A percentile compares a stretch with the other conserved stretches of the same genome.
Evolutionary conservation across 2,113 vertebrate species (phyloP).

Genomic region (Plotosus lineatus): DNA sequence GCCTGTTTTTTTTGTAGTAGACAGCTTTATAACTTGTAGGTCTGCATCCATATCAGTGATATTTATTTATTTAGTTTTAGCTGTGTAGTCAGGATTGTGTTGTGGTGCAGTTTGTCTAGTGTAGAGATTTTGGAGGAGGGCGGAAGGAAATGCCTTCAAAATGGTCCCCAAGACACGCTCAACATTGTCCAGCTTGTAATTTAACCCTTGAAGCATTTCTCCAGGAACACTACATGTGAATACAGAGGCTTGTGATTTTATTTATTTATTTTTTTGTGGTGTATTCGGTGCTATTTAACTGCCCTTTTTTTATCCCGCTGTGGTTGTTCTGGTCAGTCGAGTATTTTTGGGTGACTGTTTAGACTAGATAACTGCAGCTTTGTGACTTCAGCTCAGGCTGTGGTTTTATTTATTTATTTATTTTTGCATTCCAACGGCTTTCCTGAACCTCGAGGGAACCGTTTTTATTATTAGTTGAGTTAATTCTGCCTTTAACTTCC

Average conservation of each 20-base stretch:
- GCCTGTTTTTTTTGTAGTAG: neutral
- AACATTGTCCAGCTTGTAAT: neutral
- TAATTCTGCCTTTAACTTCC: neutral
- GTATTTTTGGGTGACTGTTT: too few species aligned
- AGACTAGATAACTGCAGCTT: neutral
- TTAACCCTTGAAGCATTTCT: neutral
- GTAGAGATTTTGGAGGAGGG: neutral
- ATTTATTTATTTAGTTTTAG: too few species aligned
- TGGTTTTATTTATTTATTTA: too few species aligned
- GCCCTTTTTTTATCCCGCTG: neutral
- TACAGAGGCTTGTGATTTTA: neutral
- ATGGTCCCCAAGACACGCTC: neutral
- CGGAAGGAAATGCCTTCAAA: neutral
- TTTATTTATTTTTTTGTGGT: neutral
- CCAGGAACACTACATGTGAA: neutral
- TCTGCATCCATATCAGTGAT: neutral
- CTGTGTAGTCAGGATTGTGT: neutral
- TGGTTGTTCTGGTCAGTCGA: too few species aligned
- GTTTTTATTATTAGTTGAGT: slow-evolving; percentile 19
- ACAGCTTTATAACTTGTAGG: neutral
- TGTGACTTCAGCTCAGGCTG: neutral
- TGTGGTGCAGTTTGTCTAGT: neutral
- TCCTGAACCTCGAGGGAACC: slow-evolving; percentile 20
- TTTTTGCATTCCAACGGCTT: neutral
- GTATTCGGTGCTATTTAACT: neutral